These are phyloP conservation scores for Tenthredo notha DNA, from an alignment of 2,888 invertebrate genomes.

Conservation along the genomic window DNA sequence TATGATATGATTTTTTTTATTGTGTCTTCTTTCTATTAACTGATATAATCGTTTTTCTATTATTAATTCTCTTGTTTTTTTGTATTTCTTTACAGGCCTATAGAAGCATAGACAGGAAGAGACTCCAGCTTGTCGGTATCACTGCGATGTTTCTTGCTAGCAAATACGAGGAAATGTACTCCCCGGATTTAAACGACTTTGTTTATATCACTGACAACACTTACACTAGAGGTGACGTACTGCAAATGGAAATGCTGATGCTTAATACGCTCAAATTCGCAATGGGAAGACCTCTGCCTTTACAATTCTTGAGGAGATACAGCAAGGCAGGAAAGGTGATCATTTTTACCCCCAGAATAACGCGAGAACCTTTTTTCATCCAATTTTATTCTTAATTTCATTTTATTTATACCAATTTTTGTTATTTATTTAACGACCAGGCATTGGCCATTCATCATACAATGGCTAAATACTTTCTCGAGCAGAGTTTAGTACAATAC, in stretches of 20 bases:
- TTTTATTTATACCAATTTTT: constrained; percentile 51
- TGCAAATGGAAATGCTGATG: constrained; percentile 91
- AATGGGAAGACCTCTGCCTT: constrained; percentile 91
- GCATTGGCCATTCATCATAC: constrained; percentile 86
- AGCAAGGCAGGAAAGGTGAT: constrained; percentile 80
- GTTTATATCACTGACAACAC: constrained; percentile 94
- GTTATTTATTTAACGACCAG: constrained; percentile 76
- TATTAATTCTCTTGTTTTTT: background rate
- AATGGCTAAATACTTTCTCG: constrained; percentile 94
- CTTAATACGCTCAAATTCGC: constrained; percentile 88
- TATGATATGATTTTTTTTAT: constrained; percentile 69
- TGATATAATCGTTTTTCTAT: background rate
- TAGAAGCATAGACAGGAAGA: constrained; percentile 83
- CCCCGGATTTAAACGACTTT: constrained; percentile 93
- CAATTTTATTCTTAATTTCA: background rate
- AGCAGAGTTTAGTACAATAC: constrained; percentile 91
- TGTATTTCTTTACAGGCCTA: constrained; percentile 78
- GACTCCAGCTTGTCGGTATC: constrained; percentile 93
- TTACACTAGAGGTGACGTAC: constrained; percentile 88
- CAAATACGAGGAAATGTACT: constrained; percentile 97
- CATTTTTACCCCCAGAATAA: background rate
- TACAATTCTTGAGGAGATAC: constrained; percentile 93
- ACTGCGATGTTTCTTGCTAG: constrained; percentile 94
- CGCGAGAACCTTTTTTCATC: background rate
- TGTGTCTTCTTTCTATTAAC: too few relatives aligned